Evolutionary conservation across 2,797 vertebrate genomes (phyloP).

Genomic region (Eulemur mongoz): DNA sequence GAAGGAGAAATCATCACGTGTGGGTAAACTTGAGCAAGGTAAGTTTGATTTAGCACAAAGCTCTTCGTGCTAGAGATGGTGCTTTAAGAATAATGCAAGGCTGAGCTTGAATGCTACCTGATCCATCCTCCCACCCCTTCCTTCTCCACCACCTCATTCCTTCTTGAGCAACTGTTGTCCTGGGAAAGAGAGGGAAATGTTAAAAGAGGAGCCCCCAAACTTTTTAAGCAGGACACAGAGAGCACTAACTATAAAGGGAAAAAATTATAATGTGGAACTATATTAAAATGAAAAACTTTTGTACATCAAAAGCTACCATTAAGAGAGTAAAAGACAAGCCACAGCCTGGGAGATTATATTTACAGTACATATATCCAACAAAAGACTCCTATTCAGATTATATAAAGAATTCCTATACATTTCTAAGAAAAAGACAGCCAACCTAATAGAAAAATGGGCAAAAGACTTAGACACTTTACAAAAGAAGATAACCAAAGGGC

Average conservation of each 20-base stretch:
- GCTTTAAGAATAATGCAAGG: neutral
- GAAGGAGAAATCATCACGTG: neutral
- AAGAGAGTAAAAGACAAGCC: neutral
- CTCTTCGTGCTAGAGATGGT: neutral
- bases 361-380: neutral
- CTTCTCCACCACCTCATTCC: neutral
- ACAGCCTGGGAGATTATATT: neutral
- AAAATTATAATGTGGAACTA: neutral
- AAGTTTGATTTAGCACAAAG: neutral
- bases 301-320: neutral
- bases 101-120: neutral
- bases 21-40: neutral
- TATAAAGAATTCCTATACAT: neutral
- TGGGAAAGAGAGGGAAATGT: conserved; percentile 1
- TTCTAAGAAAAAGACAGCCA: neutral
- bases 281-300: neutral
- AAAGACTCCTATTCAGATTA: neutral
- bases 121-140: neutral
- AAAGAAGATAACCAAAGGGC: neutral
- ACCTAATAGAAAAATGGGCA: neutral
- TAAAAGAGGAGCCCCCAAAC: neutral
- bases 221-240: neutral
- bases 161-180: neutral
- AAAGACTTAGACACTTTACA: neutral
- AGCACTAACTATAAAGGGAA: neutral